Conservation (phyloP, 2,113 vertebrate genomes). For the Tursiops truncatus region DNA sequence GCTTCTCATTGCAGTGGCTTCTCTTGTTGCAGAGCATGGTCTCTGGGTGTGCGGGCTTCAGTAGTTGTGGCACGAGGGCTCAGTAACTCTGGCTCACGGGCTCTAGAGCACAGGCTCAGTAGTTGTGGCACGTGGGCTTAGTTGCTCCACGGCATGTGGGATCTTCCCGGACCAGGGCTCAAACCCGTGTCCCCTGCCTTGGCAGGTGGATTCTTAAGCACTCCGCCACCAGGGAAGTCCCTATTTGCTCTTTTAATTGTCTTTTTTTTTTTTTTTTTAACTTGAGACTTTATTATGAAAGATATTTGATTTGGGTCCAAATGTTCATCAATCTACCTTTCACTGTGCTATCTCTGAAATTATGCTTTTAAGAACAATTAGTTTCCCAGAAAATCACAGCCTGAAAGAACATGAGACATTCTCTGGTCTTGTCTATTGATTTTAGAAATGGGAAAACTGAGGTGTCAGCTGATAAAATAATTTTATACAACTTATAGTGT, state of each 20-base stretch:
- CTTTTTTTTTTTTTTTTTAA: slow-evolving; percentile 1
- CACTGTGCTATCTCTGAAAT: not conserved
- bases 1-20: no score
- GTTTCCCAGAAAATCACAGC: not conserved
- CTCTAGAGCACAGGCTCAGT: no score
- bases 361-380: not conserved
- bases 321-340: slow-evolving; percentile 38
- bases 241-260: slow-evolving; percentile 44
- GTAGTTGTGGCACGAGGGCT: no score
- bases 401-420: not conserved
- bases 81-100: no score
- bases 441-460: slow-evolving; percentile 4
- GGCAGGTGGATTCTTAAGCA: no score
- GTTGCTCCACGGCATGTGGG: no score
- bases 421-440: not conserved
- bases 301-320: not conserved
- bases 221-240: no score
- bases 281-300: not conserved
- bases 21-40: no score
- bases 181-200: no score
- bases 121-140: no score
- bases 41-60: no score
- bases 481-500: not conserved
- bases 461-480: not conserved
- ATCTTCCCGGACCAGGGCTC: no score